phyloP scores from a whole-genome alignment of 2,113 vertebrate genomes.

The Bufo gargarizans region DNA sequence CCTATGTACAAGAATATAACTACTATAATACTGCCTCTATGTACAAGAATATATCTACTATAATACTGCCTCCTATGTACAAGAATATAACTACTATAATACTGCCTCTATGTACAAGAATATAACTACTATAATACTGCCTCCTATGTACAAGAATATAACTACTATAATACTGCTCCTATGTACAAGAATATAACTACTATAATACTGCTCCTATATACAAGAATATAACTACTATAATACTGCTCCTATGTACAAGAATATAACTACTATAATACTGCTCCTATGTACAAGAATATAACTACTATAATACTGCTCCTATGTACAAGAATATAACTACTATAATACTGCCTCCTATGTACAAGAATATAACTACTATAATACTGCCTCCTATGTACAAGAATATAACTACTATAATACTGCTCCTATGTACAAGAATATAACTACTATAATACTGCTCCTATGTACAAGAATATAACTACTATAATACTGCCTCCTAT shows the following conservation, averaged over 20 bases:
- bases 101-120: too few species aligned
- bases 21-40: too few species aligned
- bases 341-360: neutral
- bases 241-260: neutral
- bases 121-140: neutral
- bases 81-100: neutral
- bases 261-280: neutral
- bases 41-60: too few species aligned
- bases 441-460: too few species aligned
- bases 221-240: neutral
- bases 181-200: neutral
- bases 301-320: neutral
- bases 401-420: neutral
- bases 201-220: too few species aligned
- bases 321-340: neutral
- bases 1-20: neutral
- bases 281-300: too few species aligned
- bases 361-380: neutral
- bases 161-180: neutral
- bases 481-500: neutral
- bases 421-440: neutral
- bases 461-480: too few species aligned
- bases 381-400: too few species aligned
- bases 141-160: neutral
- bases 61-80: neutral